Evolutionary conservation across 2,888 invertebrate species (phyloP).

Genomic region (Trisateles emortualis): DNA sequence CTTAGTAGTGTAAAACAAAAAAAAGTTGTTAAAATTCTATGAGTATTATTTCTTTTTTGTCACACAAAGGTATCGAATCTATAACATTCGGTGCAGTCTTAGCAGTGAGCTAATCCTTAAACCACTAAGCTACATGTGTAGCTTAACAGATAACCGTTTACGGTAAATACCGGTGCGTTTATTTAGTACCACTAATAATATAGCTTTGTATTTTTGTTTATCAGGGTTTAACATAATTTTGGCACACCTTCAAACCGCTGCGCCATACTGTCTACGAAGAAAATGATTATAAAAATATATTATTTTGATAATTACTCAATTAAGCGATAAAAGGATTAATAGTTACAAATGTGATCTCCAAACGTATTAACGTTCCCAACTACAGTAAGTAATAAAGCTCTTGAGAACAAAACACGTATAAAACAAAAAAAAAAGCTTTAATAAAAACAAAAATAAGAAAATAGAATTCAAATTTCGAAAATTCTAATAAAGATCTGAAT

Average conservation of each 20-base stretch:
- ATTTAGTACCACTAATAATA: too few species aligned
- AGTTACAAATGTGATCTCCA: background rate
- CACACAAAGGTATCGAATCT: too few species aligned
- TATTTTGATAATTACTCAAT: conserved; percentile 13
- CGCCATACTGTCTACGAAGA: conserved; percentile 9
- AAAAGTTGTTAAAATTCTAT: too few species aligned
- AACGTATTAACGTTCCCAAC: conserved; percentile 4
- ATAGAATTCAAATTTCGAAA: background rate
- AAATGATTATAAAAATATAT: conserved; percentile 7
- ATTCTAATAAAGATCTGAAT: background rate
- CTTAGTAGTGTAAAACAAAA: too few species aligned
- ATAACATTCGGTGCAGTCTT: too few species aligned
- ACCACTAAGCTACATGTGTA: too few species aligned
- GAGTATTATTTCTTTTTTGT: too few species aligned
- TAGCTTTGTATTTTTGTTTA: background rate
- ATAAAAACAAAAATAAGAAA: conserved; percentile 1
- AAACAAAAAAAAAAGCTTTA: background rate
- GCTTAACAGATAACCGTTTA: too few species aligned
- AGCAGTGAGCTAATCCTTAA: too few species aligned
- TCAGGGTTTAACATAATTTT: background rate
- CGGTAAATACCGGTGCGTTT: too few species aligned
- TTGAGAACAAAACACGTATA: background rate
- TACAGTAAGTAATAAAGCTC: background rate
- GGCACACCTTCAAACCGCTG: conserved; percentile 1
- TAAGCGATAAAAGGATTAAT: conserved; percentile 16